Base-by-base conservation (phyloP, 2,797 vertebrate species). In the Melanotaenia pygmaea region DNA sequence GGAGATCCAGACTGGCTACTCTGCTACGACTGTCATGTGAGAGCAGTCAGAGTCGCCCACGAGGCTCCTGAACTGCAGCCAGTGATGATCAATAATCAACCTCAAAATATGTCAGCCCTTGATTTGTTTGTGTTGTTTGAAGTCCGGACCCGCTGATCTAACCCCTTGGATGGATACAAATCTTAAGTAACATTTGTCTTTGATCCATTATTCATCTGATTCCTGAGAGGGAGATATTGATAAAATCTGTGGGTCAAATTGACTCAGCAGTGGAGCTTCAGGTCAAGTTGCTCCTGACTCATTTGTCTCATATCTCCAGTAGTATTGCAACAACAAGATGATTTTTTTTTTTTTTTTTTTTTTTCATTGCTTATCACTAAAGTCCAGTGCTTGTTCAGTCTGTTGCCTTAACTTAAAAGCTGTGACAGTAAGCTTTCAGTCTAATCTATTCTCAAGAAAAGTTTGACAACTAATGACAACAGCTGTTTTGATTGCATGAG, bases 171-270 rank as follows among this genome's bases (percentile, higher is more conserved):
- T 83, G 82, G 91, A 94, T 89, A 87, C 61, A 82, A 81, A 90
- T 86, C 86, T 91, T 93, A 92, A 94, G 91, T 70, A 84, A 86
- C 59, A 84, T 88, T 91, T 85, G 77, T 79, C 87, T 92, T 86
- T 89, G 81, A 94, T 92, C 70, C 89, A 94, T 93, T 92, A 93
- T 95, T 95, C 79, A 89, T 82, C 87, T 38, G 75, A 84, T 85
- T 56, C 81, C 89, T 85, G 66, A 85, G 81, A 72, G 74, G 20
- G 67, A 64, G 77, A 74, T 89, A 93, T 92, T 76, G 86, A 92
- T 84, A 77, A 81, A 53, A 59, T 75, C 59, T 67, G 32, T 5
- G 28, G 61, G 54, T 77, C 74, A 87, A 91, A 88, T 75, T 83
- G 63, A 86, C 30, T 59, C 69, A 38, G 56, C 74, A 58, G 72